Percentiles rank a stretch among this genome's conserved stretches.
Conservation (phyloP, 2,113 vertebrate species). For the Tringa solitaria region DNA sequence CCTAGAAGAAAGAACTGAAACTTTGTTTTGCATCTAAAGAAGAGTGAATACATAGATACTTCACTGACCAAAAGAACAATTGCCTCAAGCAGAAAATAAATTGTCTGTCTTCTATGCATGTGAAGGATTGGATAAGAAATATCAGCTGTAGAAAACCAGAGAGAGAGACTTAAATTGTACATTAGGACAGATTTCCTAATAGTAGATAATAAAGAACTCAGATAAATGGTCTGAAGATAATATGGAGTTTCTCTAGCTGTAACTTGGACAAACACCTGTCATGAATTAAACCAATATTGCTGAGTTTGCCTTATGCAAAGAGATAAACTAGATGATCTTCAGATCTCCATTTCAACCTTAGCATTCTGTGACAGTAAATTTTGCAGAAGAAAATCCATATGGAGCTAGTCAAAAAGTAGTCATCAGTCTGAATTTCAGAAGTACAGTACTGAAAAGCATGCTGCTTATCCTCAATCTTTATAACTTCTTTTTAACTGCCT, state of each 20-base stretch:
- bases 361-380: not conserved
- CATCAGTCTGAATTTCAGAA: not conserved
- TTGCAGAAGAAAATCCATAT: not conserved
- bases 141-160: not conserved
- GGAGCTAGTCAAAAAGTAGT: not conserved
- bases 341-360: not conserved
- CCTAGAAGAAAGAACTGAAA: not conserved
- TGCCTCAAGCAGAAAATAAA: not conserved
- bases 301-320: not conserved
- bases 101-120: fast-evolving
- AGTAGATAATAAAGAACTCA: not conserved
- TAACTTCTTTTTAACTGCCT: not conserved
- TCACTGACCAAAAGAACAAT: not conserved
- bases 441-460: not conserved
- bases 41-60: not conserved
- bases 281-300: not conserved
- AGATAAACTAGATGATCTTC: not conserved
- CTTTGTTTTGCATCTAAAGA: not conserved
- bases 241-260: not conserved
- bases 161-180: not conserved
- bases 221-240: not conserved
- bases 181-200: not conserved
- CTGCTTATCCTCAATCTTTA: not conserved
- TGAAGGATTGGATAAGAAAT: not conserved
- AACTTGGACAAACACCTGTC: not conserved